Percentiles rank a stretch among this genome's conserved stretches.
phyloP scores from a whole-genome alignment of 1,140 invertebrate species.

The Parasteatoda tepidariorum region DNA sequence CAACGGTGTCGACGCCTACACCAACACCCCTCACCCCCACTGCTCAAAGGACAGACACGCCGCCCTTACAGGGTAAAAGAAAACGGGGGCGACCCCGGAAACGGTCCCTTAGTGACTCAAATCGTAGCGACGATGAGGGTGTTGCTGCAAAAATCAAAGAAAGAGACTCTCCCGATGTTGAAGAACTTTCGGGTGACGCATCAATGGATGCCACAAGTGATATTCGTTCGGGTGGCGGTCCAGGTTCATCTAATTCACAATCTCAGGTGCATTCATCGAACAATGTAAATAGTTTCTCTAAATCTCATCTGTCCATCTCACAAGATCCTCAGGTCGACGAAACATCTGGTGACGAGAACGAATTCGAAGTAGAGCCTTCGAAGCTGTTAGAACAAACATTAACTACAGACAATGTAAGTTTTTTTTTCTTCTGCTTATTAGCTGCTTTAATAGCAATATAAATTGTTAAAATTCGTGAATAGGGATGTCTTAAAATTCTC shows the following conservation, averaged over 20 bases:
- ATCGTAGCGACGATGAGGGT: conserved; percentile 43
- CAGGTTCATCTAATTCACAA: conserved; percentile 22
- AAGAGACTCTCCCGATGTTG: conserved; percentile 31
- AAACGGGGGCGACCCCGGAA: conserved; percentile 35
- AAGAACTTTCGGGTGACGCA: conserved; percentile 50
- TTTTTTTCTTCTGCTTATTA: not conserved
- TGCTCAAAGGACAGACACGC: conserved; percentile 56
- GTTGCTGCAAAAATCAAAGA: conserved; percentile 47
- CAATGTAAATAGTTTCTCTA: conserved; percentile 50
- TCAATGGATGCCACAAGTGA: conserved; percentile 49
- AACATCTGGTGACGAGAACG: conserved; percentile 31
- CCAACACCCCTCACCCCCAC: conserved; percentile 5
- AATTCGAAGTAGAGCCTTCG: conserved; percentile 52
- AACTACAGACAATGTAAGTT: conserved; percentile 58
- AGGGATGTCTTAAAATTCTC: too few species aligned
- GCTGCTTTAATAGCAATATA: not conserved
- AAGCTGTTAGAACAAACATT: conserved; percentile 56
- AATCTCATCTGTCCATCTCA: conserved; percentile 44
- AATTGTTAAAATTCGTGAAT: not conserved
- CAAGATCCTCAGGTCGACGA: conserved; percentile 45
- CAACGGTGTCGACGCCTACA: not conserved
- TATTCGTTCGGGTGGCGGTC: conserved; percentile 38
- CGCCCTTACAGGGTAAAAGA: conserved; percentile 44
- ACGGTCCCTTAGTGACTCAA: conserved; percentile 38
- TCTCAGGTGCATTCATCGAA: conserved; percentile 50